A percentile compares a stretch with the other conserved stretches of the same genome.
These are phyloP conservation scores for Xestia xanthographa DNA, from an alignment of 2,888 invertebrate species.

Conservation along the genomic window DNA sequence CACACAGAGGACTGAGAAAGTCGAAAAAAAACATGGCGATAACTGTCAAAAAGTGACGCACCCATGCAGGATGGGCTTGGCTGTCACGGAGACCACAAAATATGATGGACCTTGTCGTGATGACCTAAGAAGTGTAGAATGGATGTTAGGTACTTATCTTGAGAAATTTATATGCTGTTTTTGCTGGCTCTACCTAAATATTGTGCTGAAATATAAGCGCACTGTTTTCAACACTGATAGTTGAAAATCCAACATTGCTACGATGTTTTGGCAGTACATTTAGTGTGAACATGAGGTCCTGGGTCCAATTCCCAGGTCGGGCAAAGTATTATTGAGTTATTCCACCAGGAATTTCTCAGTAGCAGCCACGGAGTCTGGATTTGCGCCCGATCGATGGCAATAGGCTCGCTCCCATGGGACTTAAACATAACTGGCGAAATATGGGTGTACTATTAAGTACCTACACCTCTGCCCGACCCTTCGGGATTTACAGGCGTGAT, in stretches of 20 bases:
- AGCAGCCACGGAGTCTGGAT: too few species aligned
- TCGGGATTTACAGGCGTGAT: too few species aligned
- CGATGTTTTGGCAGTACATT: not conserved
- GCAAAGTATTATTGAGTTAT: too few species aligned
- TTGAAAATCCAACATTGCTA: not conserved
- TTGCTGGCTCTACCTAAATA: not conserved
- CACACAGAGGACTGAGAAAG: conserved; percentile 51
- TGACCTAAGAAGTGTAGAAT: conserved; percentile 24
- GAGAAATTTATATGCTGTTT: not conserved
- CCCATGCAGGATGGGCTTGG: conserved; percentile 52
- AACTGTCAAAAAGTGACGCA: conserved; percentile 28
- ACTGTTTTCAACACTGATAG: not conserved
- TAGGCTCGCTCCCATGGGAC: too few species aligned
- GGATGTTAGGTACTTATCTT: not conserved
- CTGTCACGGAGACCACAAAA: conserved; percentile 40
- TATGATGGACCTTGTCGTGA: conserved; percentile 42
- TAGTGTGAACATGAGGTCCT: too few species aligned
- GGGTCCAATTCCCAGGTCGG: too few species aligned
- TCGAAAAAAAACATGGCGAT: not conserved
- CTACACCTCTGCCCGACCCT: too few species aligned
- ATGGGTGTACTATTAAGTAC: too few species aligned
- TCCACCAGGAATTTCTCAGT: too few species aligned
- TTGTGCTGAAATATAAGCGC: not conserved
- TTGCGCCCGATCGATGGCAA: too few species aligned
- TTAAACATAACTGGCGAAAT: too few species aligned